phyloP scores from a whole-genome alignment of 2,888 invertebrate genomes.

The Beris chalybata region DNA sequence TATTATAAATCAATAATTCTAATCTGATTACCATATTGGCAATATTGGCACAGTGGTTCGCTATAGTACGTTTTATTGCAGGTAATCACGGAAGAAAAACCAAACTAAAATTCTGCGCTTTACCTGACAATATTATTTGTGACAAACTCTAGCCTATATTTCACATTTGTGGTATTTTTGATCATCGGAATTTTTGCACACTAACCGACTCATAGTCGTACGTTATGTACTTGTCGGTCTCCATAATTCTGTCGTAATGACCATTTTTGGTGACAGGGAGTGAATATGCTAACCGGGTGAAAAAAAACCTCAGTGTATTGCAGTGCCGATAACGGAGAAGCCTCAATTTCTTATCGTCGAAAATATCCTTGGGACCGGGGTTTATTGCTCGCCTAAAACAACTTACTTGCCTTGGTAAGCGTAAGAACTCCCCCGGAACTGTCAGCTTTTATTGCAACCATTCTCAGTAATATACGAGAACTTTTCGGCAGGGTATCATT shows the following conservation, averaged over 20 bases:
- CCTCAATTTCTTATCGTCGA: slow-evolving; percentile 29
- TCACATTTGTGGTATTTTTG: too few relatives aligned
- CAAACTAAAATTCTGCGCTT: too few relatives aligned
- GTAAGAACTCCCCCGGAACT: slow-evolving; percentile 32
- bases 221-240: slow-evolving; percentile 18
- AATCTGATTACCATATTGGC: too few relatives aligned
- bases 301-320: not conserved
- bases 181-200: too few relatives aligned
- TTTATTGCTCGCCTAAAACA: slow-evolving; percentile 20
- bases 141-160: too few relatives aligned
- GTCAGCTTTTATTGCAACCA: slow-evolving; percentile 38
- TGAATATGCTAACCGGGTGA: slow-evolving; percentile 24
- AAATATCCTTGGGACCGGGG: slow-evolving; percentile 5
- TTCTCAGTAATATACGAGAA: slow-evolving; percentile 39
- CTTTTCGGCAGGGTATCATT: slow-evolving; percentile 33
- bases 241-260: slow-evolving; percentile 19
- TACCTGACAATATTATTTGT: too few relatives aligned
- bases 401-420: slow-evolving; percentile 16
- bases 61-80: too few relatives aligned
- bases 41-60: too few relatives aligned
- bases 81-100: too few relatives aligned
- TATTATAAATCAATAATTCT: too few relatives aligned
- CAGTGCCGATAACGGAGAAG: slow-evolving; percentile 24
- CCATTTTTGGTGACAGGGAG: slow-evolving; percentile 16
- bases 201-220: slow-evolving; percentile 5